Base-by-base conservation (phyloP, 2,113 vertebrate species). In the Synchiropus splendidus region DNA sequence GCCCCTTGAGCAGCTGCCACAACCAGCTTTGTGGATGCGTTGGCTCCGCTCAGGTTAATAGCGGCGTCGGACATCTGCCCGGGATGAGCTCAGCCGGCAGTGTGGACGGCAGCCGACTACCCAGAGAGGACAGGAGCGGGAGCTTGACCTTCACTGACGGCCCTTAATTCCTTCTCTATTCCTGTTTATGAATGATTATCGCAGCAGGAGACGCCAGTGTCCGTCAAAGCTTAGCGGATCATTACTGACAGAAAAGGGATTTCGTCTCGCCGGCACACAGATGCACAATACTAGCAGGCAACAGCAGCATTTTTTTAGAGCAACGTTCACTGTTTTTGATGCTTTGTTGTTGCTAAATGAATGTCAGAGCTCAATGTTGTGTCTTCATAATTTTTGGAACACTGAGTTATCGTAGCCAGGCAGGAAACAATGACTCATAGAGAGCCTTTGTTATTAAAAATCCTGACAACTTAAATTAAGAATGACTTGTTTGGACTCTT, bases 1-100 rank as follows among this genome's bases (percentile, higher is more conserved):
- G 65, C 66, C 72, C 69, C 78, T 75, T 68, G 72, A 81, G 77
- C 75, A 74, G 75, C 67, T 84, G 77, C 75, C 64, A 58, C 54
- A 48, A 80, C 71, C 75, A 70, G 75, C 67, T 81, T 76, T 75
- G 51, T 64, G 45, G 48, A 40, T 38, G 51, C 63, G 21, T 27
- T 27, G 21, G 21, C 61, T 60, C 39, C 35, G 66, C 61, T 58
- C 70, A 78, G 72, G 68, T 79, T 74, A 72, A 72, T 63, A 63
- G 61, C 48, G 33, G 51, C 45, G 51, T 58, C 49, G 54, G 57
- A 77, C 74, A 73, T 64, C 45, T 72, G 77, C 73, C 74, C 64
- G 12, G 21, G 50, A 16, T 45, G 59, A 54, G 51, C 51, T 2
- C 41, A 48, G 14, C 54, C 50, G 34, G 51, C 51, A 41, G 56